phyloP scores from a whole-genome alignment of 1,140 invertebrate genomes.

The Cyclina sinensis region DNA sequence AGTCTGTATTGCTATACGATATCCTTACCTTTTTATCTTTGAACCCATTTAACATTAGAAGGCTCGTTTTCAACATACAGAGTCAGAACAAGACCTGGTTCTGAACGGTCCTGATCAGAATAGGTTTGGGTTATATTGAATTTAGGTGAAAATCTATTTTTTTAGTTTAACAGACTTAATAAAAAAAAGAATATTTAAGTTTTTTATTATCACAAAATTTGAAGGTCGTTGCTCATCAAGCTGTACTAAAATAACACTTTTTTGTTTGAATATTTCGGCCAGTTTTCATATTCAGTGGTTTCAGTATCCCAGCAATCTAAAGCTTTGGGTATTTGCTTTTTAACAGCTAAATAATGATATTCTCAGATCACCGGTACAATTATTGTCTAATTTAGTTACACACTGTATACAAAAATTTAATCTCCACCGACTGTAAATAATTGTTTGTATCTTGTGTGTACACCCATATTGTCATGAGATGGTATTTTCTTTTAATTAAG shows the following conservation, averaged over 20 bases:
- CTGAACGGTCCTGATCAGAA: slow-evolving; percentile 44
- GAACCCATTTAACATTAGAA: slow-evolving; percentile 40
- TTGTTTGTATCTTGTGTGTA: slow-evolving; percentile 54
- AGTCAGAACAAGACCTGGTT: slow-evolving; percentile 47
- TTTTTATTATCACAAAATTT: slow-evolving; percentile 46
- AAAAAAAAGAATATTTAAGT: slow-evolving; percentile 46
- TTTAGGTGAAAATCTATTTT: slow-evolving; percentile 42
- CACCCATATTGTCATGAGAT: slow-evolving; percentile 53
- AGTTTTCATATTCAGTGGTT: slow-evolving; percentile 46
- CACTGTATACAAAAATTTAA: slow-evolving; percentile 49
- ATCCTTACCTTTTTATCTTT: slow-evolving; percentile 45
- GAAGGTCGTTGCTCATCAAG: slow-evolving; percentile 46
- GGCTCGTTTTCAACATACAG: too few species aligned
- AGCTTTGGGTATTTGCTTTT: slow-evolving; percentile 48
- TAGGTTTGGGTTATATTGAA: slow-evolving; percentile 42
- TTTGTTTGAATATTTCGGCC: slow-evolving; percentile 42
- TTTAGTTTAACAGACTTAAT: slow-evolving; percentile 29
- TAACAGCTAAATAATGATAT: slow-evolving; percentile 43
- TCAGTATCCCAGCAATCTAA: slow-evolving; percentile 47
- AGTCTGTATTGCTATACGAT: slow-evolving; percentile 48
- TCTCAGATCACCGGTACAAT: slow-evolving; percentile 50
- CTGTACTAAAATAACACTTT: slow-evolving; percentile 48
- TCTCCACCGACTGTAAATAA: slow-evolving; percentile 49
- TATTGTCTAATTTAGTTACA: slow-evolving; percentile 55
- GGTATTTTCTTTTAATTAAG: slow-evolving; percentile 55